phyloP scores from a whole-genome alignment of 2,113 vertebrate species.

The Bombycilla garrulus region DNA sequence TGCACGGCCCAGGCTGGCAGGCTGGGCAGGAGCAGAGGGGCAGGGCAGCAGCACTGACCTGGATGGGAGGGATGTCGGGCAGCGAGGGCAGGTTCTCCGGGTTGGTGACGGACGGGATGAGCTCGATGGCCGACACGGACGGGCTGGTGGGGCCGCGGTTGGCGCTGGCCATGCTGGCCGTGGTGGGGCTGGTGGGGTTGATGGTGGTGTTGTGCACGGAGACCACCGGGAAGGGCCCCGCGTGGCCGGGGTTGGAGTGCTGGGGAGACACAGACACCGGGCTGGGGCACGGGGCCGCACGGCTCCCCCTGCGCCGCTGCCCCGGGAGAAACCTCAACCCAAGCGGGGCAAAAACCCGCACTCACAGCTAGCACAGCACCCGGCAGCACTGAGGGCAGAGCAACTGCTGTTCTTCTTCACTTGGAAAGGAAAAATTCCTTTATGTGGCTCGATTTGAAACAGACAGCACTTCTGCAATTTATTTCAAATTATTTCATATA shows the following conservation, averaged over 20 bases:
- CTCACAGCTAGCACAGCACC: background rate
- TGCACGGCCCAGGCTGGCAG: too few species aligned
- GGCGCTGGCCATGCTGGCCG: conserved; percentile 91
- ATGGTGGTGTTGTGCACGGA: conserved; percentile 91
- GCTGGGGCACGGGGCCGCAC: background rate
- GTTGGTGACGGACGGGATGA: conserved; percentile 97
- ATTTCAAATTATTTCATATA: too few species aligned
- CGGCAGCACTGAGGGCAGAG: background rate
- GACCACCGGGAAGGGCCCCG: conserved; percentile 93
- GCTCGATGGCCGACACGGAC: conserved; percentile 88
- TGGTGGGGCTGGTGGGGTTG: conserved; percentile 96
- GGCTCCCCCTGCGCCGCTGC: too few species aligned
- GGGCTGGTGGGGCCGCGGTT: conserved; percentile 93
- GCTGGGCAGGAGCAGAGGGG: background rate
- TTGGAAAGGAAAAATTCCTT: background rate
- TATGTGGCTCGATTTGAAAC: background rate
- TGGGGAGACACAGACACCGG: conserved; percentile 62
- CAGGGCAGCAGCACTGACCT: conserved; percentile 77
- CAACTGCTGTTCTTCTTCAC: background rate
- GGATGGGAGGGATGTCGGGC: conserved; percentile 96
- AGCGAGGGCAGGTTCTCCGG: conserved; percentile 96
- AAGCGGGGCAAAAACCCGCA: accelerated
- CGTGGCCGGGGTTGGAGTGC: conserved; percentile 98
- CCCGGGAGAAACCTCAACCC: background rate
- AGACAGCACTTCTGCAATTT: background rate